Conservation (phyloP, 2,113 vertebrate species). For the Passer domesticus region DNA sequence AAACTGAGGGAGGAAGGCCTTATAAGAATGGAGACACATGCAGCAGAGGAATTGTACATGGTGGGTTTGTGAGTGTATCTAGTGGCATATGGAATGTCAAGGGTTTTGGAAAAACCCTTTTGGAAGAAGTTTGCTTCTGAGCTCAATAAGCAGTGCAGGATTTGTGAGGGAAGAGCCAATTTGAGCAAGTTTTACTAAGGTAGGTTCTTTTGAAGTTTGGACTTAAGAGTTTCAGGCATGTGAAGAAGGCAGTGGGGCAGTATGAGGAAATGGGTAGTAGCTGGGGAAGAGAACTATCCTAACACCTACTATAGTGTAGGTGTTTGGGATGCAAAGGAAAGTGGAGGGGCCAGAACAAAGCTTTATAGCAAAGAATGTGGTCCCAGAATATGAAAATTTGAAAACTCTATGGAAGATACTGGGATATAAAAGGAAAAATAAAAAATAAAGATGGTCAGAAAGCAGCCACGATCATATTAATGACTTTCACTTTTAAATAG, state of each 20-base stretch:
- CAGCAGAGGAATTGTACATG: neutral
- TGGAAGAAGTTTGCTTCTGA: neutral
- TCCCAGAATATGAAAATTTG: neutral
- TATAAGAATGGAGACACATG: neutral
- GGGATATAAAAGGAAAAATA: neutral
- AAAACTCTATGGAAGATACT: neutral
- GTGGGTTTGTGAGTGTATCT: neutral
- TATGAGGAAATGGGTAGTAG: neutral
- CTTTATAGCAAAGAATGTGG: neutral
- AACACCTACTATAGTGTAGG: neutral
- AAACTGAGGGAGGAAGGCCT: rapidly evolving
- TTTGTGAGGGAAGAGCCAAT: neutral
- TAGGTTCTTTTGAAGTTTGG: neutral
- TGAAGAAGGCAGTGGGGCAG: neutral
- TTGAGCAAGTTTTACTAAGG: neutral
- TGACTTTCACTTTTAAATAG: neutral
- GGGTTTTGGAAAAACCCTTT: neutral
- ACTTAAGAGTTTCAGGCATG: neutral
- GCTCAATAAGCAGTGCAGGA: neutral
- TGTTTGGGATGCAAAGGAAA: neutral
- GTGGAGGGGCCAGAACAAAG: neutral
- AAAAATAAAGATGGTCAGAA: neutral
- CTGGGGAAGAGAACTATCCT: neutral
- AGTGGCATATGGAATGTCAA: neutral
- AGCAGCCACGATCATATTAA: neutral